These are phyloP conservation scores for Gerosis bhagava DNA, from an alignment of 2,888 invertebrate species.

Conservation along the genomic window DNA sequence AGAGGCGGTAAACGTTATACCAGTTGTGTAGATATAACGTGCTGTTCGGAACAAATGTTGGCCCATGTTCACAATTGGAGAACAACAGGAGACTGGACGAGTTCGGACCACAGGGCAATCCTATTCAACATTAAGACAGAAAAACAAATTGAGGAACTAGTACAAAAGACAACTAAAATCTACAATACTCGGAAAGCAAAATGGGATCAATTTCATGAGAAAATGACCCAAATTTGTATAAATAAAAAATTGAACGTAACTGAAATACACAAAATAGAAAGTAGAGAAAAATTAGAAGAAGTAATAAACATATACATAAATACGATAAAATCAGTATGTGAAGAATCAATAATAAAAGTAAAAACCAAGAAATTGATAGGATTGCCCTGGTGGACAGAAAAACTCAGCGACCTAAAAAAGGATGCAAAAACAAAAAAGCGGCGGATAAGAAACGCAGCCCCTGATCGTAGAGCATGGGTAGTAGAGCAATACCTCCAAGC, in stretches of 20 bases:
- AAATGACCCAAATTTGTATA: too few relatives aligned
- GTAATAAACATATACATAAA: neutral
- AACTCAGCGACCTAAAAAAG: constrained; percentile 21
- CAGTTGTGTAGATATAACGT: neutral
- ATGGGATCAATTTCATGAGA: too few relatives aligned
- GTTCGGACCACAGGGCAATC: constrained; percentile 3
- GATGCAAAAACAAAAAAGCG: neutral
- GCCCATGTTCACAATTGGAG: neutral
- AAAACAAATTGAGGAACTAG: neutral
- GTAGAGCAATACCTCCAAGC: neutral
- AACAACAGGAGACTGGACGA: neutral
- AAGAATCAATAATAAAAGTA: neutral
- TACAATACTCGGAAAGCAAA: too few relatives aligned
- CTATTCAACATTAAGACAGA: neutral
- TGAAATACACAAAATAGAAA: too few relatives aligned
- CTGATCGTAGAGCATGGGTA: neutral
- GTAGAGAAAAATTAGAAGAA: neutral
- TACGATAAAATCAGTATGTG: neutral
- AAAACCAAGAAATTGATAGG: too few relatives aligned
- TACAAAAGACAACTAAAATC: too few relatives aligned
- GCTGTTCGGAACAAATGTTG: neutral
- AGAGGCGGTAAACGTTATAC: neutral
- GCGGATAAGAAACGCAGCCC: constrained; percentile 4
- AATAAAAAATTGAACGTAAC: too few relatives aligned
- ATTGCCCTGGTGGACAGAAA: constrained; percentile 28